Percentiles rank a stretch among this genome's conserved stretches.
These are phyloP conservation scores for Creontiades dilutus DNA, from an alignment of 2,888 invertebrate species.

Conservation along the genomic window DNA sequence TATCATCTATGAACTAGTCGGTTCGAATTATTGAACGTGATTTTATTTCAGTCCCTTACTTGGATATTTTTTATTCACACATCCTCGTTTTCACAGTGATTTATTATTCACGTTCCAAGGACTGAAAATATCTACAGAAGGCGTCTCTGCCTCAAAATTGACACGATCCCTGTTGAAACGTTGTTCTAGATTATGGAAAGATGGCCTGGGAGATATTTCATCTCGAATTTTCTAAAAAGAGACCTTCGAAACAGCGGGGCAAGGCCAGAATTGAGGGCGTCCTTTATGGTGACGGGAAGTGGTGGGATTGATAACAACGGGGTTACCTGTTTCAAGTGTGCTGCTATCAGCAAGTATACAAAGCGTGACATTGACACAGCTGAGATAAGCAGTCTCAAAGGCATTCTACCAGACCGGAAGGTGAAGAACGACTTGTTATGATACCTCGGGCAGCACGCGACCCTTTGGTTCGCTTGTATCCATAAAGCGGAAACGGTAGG, in stretches of 20 bases:
- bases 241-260: neutral
- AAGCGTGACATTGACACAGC: conserved; percentile 28
- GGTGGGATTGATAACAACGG: neutral
- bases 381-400: neutral
- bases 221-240: neutral
- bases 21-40: no score
- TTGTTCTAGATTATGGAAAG: neutral
- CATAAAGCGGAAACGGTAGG: neutral
- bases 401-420: conserved; percentile 9
- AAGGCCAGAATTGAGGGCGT: neutral
- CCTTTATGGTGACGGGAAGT: neutral
- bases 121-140: no score
- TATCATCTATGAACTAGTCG: no score
- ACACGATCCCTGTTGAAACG: neutral
- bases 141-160: neutral
- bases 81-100: no score
- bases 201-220: neutral
- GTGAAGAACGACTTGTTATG: conserved; percentile 36
- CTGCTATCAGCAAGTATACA: neutral
- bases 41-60: no score
- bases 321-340: conserved; percentile 12
- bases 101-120: no score
- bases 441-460: conserved; percentile 15
- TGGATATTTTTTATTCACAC: no score
- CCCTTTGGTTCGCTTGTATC: neutral